These are phyloP conservation scores for Sus cebifrons DNA, from an alignment of 2,797 vertebrate species.

Conservation along the genomic window DNA sequence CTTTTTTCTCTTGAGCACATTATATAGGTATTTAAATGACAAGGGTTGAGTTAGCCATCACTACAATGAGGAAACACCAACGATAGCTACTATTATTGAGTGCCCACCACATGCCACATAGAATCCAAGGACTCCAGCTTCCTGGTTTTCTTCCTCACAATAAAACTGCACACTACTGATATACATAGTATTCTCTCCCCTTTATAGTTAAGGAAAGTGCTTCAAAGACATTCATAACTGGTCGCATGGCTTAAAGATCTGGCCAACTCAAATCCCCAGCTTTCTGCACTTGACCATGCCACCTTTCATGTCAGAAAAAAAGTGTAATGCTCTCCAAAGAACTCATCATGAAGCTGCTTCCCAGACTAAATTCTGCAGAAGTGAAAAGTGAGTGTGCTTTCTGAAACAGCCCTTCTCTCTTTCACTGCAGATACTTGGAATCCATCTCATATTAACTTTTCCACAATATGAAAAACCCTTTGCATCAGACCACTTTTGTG, in stretches of 20 bases:
- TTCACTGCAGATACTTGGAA: not conserved
- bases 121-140: not conserved
- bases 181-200: not conserved
- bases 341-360: not conserved
- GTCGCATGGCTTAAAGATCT: not conserved
- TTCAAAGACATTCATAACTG: not conserved
- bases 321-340: not conserved
- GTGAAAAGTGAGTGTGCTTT: not conserved
- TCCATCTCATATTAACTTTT: not conserved
- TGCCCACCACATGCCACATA: not conserved
- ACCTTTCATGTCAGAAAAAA: not conserved
- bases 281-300: not conserved
- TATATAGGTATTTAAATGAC: not conserved
- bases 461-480: not conserved
- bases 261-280: not conserved
- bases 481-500: not conserved
- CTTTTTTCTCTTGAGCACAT: not conserved
- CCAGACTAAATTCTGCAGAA: constrained; percentile 20
- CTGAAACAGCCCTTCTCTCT: not conserved
- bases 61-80: not conserved
- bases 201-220: not conserved
- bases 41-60: not conserved
- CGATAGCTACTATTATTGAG: not conserved
- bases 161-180: not conserved
- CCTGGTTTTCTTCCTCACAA: not conserved